A percentile compares a stretch with the other conserved stretches of the same genome.
phyloP scores from a whole-genome alignment of 2,888 invertebrate genomes.

The Papilio protenor region DNA sequence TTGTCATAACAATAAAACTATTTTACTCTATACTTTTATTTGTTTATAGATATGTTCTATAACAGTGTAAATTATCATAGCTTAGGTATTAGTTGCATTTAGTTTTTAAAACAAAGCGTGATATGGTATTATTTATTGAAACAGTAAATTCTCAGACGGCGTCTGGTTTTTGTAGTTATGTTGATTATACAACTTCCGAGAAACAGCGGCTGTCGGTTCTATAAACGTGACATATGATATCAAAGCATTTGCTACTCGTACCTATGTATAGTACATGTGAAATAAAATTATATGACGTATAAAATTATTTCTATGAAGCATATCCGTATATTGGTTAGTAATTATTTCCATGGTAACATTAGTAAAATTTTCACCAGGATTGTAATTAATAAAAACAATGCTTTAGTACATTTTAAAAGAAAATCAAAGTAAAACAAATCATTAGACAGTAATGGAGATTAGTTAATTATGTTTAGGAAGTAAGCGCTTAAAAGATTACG shows the following conservation, averaged over 20 bases:
- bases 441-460: background rate
- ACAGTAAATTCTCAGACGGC: constrained; percentile 35
- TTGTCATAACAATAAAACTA: background rate
- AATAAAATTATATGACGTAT: constrained; percentile 17
- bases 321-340: background rate
- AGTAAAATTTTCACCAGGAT: background rate
- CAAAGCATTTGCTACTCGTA: background rate
- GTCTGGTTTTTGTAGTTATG: constrained; percentile 48
- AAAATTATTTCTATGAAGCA: constrained; percentile 18
- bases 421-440: background rate
- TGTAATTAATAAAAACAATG: background rate
- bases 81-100: constrained; percentile 13
- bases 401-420: background rate
- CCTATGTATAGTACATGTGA: background rate
- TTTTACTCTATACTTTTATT: background rate
- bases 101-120: constrained; percentile 4
- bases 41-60: background rate
- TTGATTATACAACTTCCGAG: constrained; percentile 69
- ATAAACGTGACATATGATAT: constrained; percentile 15
- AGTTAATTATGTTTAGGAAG: no score
- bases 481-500: no score
- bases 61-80: background rate
- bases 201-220: constrained; percentile 48
- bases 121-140: constrained; percentile 35
- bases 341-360: background rate